Evolutionary conservation across 2,113 vertebrate species (phyloP).

Genomic region (Oryzias celebensis): DNA sequence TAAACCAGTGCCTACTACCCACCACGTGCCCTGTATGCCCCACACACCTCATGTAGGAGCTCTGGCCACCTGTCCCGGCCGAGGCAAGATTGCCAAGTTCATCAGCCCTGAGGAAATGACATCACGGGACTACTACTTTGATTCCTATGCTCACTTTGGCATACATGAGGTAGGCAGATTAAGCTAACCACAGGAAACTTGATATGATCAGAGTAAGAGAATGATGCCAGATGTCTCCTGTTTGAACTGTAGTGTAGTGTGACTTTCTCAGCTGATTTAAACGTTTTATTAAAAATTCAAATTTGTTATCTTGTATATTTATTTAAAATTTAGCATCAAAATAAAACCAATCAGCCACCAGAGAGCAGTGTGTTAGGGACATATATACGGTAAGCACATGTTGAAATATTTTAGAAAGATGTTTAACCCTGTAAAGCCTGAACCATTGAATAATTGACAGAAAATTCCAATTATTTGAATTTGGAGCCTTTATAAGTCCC

Average conservation of each 20-base stretch:
- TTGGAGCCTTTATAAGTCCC: too few species aligned
- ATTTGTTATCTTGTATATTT: too few species aligned
- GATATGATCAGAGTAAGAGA: conserved; percentile 10
- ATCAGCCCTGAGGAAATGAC: conserved; percentile 98
- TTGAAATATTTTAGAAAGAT: too few species aligned
- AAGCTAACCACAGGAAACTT: background rate
- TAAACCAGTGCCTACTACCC: conserved; percentile 84
- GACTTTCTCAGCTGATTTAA: conserved; percentile 6
- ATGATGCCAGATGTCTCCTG: conserved; percentile 18
- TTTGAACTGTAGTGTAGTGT: conserved; percentile 11
- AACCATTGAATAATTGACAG: too few species aligned
- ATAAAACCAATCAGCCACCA: too few species aligned
- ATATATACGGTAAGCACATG: too few species aligned
- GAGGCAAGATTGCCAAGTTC: conserved; percentile 91
- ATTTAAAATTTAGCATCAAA: too few species aligned
- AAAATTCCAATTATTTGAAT: too few species aligned
- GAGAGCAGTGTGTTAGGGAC: too few species aligned
- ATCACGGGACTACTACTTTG: conserved; percentile 96
- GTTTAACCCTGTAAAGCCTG: too few species aligned
- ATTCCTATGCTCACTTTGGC: conserved; percentile 98
- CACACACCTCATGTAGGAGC: conserved; percentile 73
- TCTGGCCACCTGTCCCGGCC: conserved; percentile 84
- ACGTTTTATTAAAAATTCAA: background rate
- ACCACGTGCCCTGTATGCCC: conserved; percentile 78
- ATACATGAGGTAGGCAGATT: conserved; percentile 90